A percentile compares a stretch with the other conserved stretches of the same genome.
Evolutionary conservation across 2,888 invertebrate species (phyloP).

Genomic region (Drosophila maculinotata): DNA sequence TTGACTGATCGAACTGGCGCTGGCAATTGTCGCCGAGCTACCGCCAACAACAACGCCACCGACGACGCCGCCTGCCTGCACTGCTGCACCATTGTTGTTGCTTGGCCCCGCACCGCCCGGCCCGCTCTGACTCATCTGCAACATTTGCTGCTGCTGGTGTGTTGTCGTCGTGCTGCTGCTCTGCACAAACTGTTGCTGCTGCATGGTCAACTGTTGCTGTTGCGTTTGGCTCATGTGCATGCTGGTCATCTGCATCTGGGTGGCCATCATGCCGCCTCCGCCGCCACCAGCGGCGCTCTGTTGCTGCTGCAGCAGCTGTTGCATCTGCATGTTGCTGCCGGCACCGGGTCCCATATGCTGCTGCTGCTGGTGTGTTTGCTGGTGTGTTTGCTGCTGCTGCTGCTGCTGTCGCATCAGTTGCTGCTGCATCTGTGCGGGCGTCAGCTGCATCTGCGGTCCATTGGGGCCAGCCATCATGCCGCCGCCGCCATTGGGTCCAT

Average conservation of each 20-base stretch:
- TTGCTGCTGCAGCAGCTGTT: constrained; percentile 82
- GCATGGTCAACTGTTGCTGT: constrained; percentile 81
- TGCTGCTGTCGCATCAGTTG: constrained; percentile 84
- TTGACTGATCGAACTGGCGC: constrained; percentile 83
- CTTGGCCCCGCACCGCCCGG: constrained; percentile 42
- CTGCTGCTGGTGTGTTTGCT: constrained; percentile 83
- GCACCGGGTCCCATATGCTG: constrained; percentile 82
- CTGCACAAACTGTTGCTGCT: constrained; percentile 84
- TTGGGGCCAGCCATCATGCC: constrained; percentile 81
- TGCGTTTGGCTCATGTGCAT: constrained; percentile 89
- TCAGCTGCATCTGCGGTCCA: constrained; percentile 83
- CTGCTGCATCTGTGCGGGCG: constrained; percentile 86
- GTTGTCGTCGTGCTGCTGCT: constrained; percentile 77
- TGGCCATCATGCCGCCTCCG: constrained; percentile 70
- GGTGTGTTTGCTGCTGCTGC: constrained; percentile 72
- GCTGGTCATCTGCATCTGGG: constrained; percentile 87
- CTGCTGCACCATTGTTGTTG: constrained; percentile 49
- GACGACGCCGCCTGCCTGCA: constrained; percentile 33
- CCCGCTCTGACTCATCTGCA: constrained; percentile 77
- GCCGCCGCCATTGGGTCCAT: constrained; percentile 52
- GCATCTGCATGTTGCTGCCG: constrained; percentile 82
- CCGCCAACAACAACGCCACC: constrained; percentile 41
- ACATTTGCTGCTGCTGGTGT: constrained; percentile 84
- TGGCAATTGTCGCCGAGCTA: constrained; percentile 61
- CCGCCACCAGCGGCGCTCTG: constrained; percentile 62